These are phyloP conservation scores for Teinopalpus imperialis DNA, from an alignment of 2,888 invertebrate genomes.

Conservation along the genomic window DNA sequence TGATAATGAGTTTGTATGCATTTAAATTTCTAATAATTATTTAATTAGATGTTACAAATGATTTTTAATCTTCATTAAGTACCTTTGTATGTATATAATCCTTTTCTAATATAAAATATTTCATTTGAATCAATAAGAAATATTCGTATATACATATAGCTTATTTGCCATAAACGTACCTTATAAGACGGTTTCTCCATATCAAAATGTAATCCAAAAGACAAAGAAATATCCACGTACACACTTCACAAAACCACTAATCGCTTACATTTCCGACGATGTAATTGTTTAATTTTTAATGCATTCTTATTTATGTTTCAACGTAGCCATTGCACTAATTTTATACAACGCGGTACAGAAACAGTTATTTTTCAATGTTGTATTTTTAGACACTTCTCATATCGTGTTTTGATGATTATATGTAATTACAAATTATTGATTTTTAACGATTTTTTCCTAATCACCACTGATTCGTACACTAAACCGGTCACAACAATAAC, in stretches of 20 bases:
- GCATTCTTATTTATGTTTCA: constrained; percentile 55
- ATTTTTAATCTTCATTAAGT: too few relatives aligned
- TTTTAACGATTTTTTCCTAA: background rate
- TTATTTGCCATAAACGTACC: constrained; percentile 42
- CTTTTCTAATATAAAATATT: too few relatives aligned
- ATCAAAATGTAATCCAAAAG: constrained; percentile 50
- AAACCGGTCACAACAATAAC: constrained; percentile 13
- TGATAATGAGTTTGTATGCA: background rate
- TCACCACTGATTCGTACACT: constrained; percentile 11
- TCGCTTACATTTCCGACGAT: constrained; percentile 30
- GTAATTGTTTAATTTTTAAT: constrained; percentile 38
- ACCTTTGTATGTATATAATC: too few relatives aligned
- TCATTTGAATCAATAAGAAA: too few relatives aligned
- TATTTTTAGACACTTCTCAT: constrained; percentile 46
- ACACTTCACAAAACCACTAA: constrained; percentile 47
- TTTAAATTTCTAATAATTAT: background rate
- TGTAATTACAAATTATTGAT: constrained; percentile 1
- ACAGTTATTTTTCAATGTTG: constrained; percentile 47
- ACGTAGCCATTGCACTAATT: constrained; percentile 60
- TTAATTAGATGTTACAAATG: too few relatives aligned
- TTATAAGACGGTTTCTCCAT: constrained; percentile 76
- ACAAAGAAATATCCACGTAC: constrained; percentile 46
- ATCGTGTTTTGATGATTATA: constrained; percentile 14
- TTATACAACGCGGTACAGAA: constrained; percentile 42
- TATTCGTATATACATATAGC: too few relatives aligned